Conservation (phyloP, 1,140 invertebrate species). For the Solenopsis invicta region DNA sequence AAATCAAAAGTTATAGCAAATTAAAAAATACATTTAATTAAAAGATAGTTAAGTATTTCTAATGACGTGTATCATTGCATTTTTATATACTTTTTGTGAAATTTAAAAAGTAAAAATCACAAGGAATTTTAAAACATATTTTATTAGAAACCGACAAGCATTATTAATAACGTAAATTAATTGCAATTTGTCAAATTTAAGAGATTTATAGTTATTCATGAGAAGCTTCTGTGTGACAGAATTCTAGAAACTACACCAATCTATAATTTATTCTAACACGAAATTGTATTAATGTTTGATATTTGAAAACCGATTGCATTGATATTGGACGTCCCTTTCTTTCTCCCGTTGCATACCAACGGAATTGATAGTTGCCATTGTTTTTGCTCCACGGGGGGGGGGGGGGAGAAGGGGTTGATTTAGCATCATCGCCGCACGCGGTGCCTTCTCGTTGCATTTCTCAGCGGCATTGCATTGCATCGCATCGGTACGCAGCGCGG, state of each 20-base stretch:
- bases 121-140: background rate
- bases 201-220: background rate
- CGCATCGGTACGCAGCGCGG: background rate
- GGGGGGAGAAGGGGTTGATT: too few relatives aligned
- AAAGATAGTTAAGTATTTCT: too few relatives aligned
- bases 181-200: background rate
- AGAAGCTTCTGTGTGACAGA: background rate
- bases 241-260: background rate
- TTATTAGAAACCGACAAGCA: background rate
- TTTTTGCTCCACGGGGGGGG: constrained; percentile 33
- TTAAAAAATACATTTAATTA: too few relatives aligned
- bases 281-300: background rate
- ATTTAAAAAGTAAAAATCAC: background rate
- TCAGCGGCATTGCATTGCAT: constrained; percentile 26
- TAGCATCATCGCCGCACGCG: constrained; percentile 27
- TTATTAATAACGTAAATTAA: background rate
- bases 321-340: background rate
- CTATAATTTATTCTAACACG: background rate
- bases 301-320: background rate
- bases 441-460: constrained; percentile 37
- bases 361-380: constrained; percentile 52
- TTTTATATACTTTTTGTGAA: background rate
- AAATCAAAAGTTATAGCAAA: too few relatives aligned
- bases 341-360: background rate
- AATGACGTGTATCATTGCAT: background rate